Evolutionary conservation across 2,888 invertebrate species (phyloP), one percentile per base, ranked within the genome.

Genomic region (Andrena minutula): DNA sequence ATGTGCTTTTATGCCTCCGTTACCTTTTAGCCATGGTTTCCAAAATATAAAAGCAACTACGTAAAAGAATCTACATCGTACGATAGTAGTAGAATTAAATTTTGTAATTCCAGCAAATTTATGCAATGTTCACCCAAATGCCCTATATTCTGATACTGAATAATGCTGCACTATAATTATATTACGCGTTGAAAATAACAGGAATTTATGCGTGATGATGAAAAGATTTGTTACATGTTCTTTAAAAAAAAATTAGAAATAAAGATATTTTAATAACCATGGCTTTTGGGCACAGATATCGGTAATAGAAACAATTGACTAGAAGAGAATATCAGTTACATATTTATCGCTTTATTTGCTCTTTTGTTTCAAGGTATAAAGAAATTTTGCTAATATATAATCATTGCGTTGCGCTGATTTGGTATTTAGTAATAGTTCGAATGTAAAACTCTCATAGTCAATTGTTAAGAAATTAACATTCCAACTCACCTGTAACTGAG

Each of bases 401-500:
- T 8, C 32, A 10, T 64, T 28, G 28, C 23, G 8, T 3, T 20
- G 28, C 4, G 41, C 4, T 20, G 28, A 69, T 68, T 20, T 65
- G 49, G 10, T 4, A 61, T 60, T 58, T 30, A n/a, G 12, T n/a
- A n/a, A 10, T 49, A 1, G 51, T 69, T 35, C 35, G 7, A 47
- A 53, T 60, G 26, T 10, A 41, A 41, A 73, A 23, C 72, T 87
- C 87, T 79, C 84, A 71, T 86, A 89, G 84, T 56, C 86, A 89
- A 84, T 87, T 89, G 83, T 70, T 30, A 20, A 26, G 58, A n/a
- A 20, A 73, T 28, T 69, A 77, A 74, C 71, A 70, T 79, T 84
- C 69, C 26, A 32, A 90, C 91, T 90, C 92, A 93, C 93, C 89
- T 90, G 88, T 87, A 95, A 94, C 90, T 95, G 95, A 66, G 95